Conservation (phyloP, 2,888 invertebrate genomes). For the Leptinotarsa haldemani region DNA sequence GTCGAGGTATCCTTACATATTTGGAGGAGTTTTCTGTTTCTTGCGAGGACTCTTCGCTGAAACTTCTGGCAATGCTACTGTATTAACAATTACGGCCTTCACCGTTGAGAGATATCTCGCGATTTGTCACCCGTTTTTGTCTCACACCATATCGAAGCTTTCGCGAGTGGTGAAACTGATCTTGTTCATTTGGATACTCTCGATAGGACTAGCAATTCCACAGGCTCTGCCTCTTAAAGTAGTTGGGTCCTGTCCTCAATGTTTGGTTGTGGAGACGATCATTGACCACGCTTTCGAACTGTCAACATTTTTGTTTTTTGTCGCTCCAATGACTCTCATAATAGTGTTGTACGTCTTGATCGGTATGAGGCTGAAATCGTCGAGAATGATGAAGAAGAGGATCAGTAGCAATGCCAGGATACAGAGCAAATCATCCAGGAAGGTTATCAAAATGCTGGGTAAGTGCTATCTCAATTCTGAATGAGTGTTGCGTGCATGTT, state of each 20-base stretch:
- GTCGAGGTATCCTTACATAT: slow-evolving; percentile 81
- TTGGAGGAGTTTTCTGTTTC: slow-evolving; percentile 84
- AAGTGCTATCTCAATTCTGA: slow-evolving; percentile 56
- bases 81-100: slow-evolving; percentile 76
- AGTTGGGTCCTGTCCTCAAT: slow-evolving; percentile 59
- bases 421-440: slow-evolving; percentile 62
- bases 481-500: too few relatives aligned
- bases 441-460: slow-evolving; percentile 73
- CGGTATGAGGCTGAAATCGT: slow-evolving; percentile 77
- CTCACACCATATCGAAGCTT: slow-evolving; percentile 88
- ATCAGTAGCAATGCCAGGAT: slow-evolving; percentile 52
- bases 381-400: slow-evolving; percentile 57
- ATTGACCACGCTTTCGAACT: slow-evolving; percentile 81
- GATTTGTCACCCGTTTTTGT: slow-evolving; percentile 76
- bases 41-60: slow-evolving; percentile 83
- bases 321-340: slow-evolving; percentile 88
- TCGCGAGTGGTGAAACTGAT: slow-evolving; percentile 87
- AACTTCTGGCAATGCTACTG: slow-evolving; percentile 82
- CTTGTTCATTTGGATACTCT: slow-evolving; percentile 82
- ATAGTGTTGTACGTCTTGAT: slow-evolving; percentile 84
- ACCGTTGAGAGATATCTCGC: slow-evolving; percentile 79
- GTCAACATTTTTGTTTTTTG: slow-evolving; percentile 85
- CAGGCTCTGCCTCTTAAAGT: slow-evolving; percentile 72
- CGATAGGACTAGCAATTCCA: slow-evolving; percentile 79
- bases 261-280: slow-evolving; percentile 51